A percentile compares a stretch with the other conserved stretches of the same genome.
Evolutionary conservation across 2,113 vertebrate species (phyloP).

Genomic region (Trogon melanurus): DNA sequence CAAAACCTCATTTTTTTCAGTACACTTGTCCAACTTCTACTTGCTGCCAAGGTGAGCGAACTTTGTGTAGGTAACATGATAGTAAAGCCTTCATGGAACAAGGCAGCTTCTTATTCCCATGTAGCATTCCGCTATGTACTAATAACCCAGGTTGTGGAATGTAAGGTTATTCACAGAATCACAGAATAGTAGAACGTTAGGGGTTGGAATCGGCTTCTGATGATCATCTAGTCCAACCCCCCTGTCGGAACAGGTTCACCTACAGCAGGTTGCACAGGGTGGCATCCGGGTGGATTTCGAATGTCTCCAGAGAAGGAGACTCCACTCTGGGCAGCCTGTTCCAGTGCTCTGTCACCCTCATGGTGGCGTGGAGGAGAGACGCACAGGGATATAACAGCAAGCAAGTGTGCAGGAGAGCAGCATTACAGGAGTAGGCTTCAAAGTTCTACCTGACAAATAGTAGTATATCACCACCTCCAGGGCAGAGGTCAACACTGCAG

Average conservation of each 20-base stretch:
- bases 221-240: too few species aligned
- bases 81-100: not conserved
- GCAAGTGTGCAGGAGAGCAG: not conserved
- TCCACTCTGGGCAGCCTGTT: too few species aligned
- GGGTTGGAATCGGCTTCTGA: too few species aligned
- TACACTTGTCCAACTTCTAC: not conserved
- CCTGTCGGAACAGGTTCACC: too few species aligned
- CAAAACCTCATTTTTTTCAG: slow-evolving; percentile 24
- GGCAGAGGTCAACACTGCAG: not conserved
- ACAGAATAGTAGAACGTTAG: too few species aligned
- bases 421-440: not conserved
- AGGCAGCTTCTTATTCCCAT: not conserved
- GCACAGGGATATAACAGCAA: not conserved
- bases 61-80: not conserved
- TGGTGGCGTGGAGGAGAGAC: not conserved
- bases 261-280: too few species aligned
- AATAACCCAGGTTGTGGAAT: not conserved
- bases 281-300: too few species aligned
- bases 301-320: too few species aligned
- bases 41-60: not conserved
- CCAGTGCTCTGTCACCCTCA: too few species aligned
- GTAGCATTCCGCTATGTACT: not conserved
- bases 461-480: not conserved
- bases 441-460: not conserved
- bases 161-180: too few species aligned